phyloP scores from a whole-genome alignment of 2,797 vertebrate species.

The Pipistrellus nathusii region DNA sequence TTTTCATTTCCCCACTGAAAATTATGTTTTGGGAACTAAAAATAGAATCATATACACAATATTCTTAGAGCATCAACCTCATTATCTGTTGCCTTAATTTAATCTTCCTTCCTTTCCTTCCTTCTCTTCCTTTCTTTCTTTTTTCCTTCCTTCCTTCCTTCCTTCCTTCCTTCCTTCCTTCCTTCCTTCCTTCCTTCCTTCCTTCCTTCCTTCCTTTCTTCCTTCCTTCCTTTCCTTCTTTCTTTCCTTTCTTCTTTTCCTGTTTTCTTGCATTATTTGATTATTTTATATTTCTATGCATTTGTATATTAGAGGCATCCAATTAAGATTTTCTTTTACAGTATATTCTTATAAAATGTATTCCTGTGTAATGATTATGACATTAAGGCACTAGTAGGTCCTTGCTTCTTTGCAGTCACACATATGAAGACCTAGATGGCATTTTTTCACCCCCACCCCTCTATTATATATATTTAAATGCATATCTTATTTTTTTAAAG shows the following conservation, averaged over 20 bases:
- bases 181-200: neutral
- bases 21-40: neutral
- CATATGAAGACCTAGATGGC: neutral
- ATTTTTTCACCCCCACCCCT: neutral
- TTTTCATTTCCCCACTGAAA: neutral
- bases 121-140: neutral
- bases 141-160: neutral
- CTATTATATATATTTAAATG: neutral
- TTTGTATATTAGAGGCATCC: neutral
- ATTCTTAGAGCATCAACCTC: neutral
- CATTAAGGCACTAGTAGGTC: neutral
- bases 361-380: neutral
- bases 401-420: neutral
- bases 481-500: slow-evolving; percentile 39
- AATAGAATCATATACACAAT: neutral
- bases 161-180: neutral
- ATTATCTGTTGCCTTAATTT: neutral
- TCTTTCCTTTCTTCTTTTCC: neutral
- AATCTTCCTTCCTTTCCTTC: neutral
- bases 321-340: neutral
- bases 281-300: neutral
- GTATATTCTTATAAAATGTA: neutral
- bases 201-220: too few species aligned
- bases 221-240: too few species aligned
- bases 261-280: neutral